Evolutionary conservation across 2,888 invertebrate genomes (phyloP).

Genomic region (Andrena flavipes): DNA sequence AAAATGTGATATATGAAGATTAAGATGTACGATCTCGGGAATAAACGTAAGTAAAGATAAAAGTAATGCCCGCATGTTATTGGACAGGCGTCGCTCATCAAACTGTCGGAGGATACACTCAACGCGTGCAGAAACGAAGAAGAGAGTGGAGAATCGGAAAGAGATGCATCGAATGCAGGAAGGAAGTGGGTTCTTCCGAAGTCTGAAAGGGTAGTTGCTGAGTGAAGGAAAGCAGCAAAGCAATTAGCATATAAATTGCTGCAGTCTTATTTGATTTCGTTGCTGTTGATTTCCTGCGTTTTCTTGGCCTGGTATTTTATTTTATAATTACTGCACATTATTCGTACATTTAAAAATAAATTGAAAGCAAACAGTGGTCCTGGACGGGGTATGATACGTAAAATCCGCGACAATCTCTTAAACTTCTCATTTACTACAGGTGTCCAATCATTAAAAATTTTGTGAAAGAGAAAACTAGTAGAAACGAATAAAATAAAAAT

Average conservation of each 20-base stretch:
- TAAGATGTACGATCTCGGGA: not conserved
- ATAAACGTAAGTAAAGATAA: not conserved
- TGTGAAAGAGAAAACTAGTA: no score
- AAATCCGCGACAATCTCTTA: not conserved
- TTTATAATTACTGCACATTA: not conserved
- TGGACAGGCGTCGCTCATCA: not conserved
- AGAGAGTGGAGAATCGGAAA: not conserved
- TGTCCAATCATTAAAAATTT: not conserved
- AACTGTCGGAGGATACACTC: not conserved
- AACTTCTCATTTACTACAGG: not conserved
- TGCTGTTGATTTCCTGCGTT: conserved; percentile 24
- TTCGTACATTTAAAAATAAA: conserved; percentile 1
- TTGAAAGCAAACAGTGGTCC: not conserved
- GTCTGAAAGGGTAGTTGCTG: conserved; percentile 41
- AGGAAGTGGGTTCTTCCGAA: conserved; percentile 51
- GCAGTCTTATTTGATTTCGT: conserved; percentile 65
- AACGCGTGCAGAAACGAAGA: not conserved
- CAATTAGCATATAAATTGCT: conserved; percentile 83
- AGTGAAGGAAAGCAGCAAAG: conserved; percentile 52
- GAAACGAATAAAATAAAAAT: not conserved
- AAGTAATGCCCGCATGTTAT: not conserved
- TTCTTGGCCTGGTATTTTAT: not conserved
- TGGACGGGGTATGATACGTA: not conserved
- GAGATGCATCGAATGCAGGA: conserved; percentile 48
- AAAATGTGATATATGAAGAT: not conserved